Conservation (phyloP, 30 jellyfish, hydroid and myxozoan genomes). For the Aurelia sp. region DNA sequence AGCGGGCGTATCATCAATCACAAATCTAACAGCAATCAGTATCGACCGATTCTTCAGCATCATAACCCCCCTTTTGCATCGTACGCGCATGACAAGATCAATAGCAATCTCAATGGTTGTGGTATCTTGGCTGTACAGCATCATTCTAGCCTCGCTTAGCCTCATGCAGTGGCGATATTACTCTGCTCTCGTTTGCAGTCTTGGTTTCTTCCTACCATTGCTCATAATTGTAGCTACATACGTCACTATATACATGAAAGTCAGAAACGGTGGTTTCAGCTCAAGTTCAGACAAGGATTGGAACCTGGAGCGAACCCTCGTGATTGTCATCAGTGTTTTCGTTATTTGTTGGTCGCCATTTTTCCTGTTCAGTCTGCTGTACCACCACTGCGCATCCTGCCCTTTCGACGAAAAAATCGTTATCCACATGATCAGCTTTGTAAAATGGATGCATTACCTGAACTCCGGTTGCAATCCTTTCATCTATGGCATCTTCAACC, state of each 20-base stretch:
- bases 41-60: conserved; percentile 87
- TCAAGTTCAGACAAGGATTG: conserved; percentile 55
- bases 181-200: conserved; percentile 46
- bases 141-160: conserved; percentile 57
- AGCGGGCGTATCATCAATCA: conserved; percentile 84
- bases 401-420: conserved; percentile 21
- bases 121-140: conserved; percentile 75
- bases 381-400: conserved; percentile 75
- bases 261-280: conserved; percentile 36
- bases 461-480: conserved; percentile 91
- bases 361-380: conserved; percentile 39
- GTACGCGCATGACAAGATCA: conserved; percentile 70
- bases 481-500: conserved; percentile 83
- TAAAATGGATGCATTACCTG: conserved; percentile 81
- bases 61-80: conserved; percentile 75
- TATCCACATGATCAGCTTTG: conserved; percentile 46
- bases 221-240: conserved; percentile 58
- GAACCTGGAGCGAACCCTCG: conserved; percentile 79
- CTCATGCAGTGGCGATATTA: conserved; percentile 30
- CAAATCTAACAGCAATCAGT: conserved; percentile 80
- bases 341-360: conserved; percentile 89
- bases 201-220: conserved; percentile 82
- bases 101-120: conserved; percentile 54
- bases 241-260: conserved; percentile 47
- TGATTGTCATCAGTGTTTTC: conserved; percentile 69